Evolutionary conservation across 2,797 vertebrate species (phyloP).

Genomic region (Nasua narica): DNA sequence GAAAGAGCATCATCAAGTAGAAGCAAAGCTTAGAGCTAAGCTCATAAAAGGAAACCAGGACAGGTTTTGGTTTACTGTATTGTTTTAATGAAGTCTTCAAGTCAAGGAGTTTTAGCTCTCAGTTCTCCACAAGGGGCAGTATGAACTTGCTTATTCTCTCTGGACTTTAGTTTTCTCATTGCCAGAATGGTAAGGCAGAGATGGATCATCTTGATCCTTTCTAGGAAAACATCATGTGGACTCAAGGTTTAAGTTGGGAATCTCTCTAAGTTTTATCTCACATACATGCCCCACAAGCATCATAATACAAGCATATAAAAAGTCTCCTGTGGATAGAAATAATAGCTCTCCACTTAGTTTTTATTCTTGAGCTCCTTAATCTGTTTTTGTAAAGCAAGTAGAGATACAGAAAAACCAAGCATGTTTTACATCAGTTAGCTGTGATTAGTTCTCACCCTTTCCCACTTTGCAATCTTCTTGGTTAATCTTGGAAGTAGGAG

Average conservation of each 20-base stretch:
- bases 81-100: not conserved
- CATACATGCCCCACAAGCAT: not conserved
- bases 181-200: not conserved
- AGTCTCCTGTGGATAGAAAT: not conserved
- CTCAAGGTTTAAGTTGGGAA: not conserved
- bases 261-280: not conserved
- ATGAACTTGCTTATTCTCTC: not conserved
- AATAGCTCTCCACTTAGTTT: not conserved
- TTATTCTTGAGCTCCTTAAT: not conserved
- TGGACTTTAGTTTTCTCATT: not conserved
- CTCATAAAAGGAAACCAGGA: not conserved
- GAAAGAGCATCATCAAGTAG: not conserved
- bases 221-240: not conserved
- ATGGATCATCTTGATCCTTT: not conserved
- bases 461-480: not conserved
- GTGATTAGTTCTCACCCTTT: not conserved
- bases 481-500: not conserved
- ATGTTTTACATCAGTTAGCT: not conserved
- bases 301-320: not conserved
- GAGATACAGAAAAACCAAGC: not conserved
- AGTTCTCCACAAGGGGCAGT: not conserved
- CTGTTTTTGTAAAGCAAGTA: not conserved
- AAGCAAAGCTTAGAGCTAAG: not conserved
- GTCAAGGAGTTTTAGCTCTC: not conserved
- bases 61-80: not conserved